phyloP scores from a whole-genome alignment of 2,888 invertebrate genomes.

The Tenthredo mesomela region DNA sequence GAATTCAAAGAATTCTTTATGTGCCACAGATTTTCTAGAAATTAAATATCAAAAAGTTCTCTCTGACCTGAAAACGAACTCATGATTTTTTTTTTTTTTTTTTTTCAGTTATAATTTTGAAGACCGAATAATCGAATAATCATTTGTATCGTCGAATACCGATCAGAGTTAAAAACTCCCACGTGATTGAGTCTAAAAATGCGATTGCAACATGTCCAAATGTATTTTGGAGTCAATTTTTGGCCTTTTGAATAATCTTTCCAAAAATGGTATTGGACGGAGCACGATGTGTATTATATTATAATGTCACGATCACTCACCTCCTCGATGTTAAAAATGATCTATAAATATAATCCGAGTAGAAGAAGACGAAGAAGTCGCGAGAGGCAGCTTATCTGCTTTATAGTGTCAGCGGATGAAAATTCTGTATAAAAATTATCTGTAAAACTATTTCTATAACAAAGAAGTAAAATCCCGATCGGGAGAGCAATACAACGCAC shows the following conservation, averaged over 20 bases:
- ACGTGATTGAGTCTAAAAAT: not conserved
- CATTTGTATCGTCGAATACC: not conserved
- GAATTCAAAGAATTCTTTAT: not conserved
- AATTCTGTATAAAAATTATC: not conserved
- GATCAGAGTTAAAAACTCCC: not conserved
- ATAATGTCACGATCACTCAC: slow-evolving; percentile 19
- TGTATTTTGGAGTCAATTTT: not conserved
- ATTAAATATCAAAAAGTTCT: not conserved
- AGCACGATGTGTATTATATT: not conserved
- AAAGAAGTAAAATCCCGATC: not conserved
- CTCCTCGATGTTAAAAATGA: slow-evolving; percentile 14
- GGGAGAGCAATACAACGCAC: not conserved
- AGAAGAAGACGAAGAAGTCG: not conserved
- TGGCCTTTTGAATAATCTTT: not conserved
- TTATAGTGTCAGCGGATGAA: not conserved
- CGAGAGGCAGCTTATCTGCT: not conserved
- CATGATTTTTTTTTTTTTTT: too few relatives aligned
- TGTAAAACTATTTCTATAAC: not conserved
- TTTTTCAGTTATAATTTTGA: not conserved
- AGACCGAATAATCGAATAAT: not conserved
- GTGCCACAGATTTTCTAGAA: not conserved
- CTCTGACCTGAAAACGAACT: not conserved
- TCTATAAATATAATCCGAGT: not conserved
- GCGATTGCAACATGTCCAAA: not conserved
- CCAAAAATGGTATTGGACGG: slow-evolving; percentile 37